Conservation (phyloP, 2,888 invertebrate genomes). For the Agrochola litura region DNA sequence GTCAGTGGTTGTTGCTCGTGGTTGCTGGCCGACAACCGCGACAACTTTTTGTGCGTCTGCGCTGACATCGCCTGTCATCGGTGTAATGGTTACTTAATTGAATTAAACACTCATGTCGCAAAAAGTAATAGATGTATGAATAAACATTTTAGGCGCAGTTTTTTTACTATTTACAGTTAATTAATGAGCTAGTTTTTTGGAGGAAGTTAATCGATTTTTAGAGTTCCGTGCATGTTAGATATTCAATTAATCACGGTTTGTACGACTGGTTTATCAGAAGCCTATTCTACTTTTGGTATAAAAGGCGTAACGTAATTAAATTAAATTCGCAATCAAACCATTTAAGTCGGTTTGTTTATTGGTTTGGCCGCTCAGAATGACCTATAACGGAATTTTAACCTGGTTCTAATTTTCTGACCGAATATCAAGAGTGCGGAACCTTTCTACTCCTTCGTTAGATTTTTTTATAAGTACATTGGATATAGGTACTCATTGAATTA, state of each 20-base stretch:
- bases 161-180: slow-evolving; percentile 57
- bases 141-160: slow-evolving; percentile 48
- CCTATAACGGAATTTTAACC: slow-evolving; percentile 47
- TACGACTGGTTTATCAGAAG: slow-evolving; percentile 41
- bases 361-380: slow-evolving; percentile 17
- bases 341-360: slow-evolving; percentile 29
- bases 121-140: slow-evolving; percentile 64
- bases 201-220: slow-evolving; percentile 45
- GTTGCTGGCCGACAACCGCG: slow-evolving; percentile 66
- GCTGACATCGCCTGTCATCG: slow-evolving; percentile 81
- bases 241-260: slow-evolving; percentile 27
- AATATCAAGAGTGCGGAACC: slow-evolving; percentile 5
- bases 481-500: neutral
- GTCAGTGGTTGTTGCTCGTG: slow-evolving; percentile 64
- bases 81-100: slow-evolving; percentile 82
- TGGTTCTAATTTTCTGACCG: slow-evolving; percentile 29
- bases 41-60: slow-evolving; percentile 81
- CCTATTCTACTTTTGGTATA: slow-evolving; percentile 38
- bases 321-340: slow-evolving; percentile 44
- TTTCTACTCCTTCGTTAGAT: slow-evolving; percentile 17
- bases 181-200: slow-evolving; percentile 46
- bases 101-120: slow-evolving; percentile 77
- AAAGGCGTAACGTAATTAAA: slow-evolving; percentile 32
- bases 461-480: neutral
- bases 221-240: slow-evolving; percentile 22